Percentiles rank a stretch among this genome's conserved stretches.
These are phyloP conservation scores for Magallana angulata DNA, from an alignment of 1,140 invertebrate genomes.

Conservation along the genomic window DNA sequence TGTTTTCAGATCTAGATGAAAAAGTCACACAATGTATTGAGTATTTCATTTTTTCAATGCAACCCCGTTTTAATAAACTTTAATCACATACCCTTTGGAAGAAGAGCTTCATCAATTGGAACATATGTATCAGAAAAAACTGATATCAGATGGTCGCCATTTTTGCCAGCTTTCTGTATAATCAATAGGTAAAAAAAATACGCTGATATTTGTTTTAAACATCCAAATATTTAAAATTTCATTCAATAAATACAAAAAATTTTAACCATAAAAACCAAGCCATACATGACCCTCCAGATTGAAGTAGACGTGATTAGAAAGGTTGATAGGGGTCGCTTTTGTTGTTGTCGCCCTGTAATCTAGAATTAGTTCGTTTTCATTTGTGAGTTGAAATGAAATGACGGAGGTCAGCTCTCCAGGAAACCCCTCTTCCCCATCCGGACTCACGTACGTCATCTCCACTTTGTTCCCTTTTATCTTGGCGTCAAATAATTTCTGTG, in stretches of 20 bases:
- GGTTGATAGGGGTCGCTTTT: slow-evolving; percentile 90
- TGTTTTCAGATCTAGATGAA: no score
- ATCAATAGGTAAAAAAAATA: slow-evolving; percentile 33
- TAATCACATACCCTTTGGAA: slow-evolving; percentile 84
- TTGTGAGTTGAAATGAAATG: slow-evolving; percentile 86
- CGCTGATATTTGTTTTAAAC: no score
- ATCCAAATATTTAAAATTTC: no score
- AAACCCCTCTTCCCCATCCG: slow-evolving; percentile 91
- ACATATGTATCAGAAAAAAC: slow-evolving; percentile 89
- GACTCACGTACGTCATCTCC: slow-evolving; percentile 82
- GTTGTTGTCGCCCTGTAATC: slow-evolving; percentile 87
- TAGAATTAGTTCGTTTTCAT: slow-evolving; percentile 87
- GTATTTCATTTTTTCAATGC: no score
- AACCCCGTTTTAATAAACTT: no score
- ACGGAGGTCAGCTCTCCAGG: slow-evolving; percentile 85
- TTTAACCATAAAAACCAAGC: no score
- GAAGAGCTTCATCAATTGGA: slow-evolving; percentile 85
- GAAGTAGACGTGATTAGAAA: slow-evolving; percentile 96
- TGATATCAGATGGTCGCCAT: slow-evolving; percentile 87
- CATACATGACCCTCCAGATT: slow-evolving; percentile 89
- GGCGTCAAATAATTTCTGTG: slow-evolving; percentile 72
- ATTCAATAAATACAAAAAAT: no score
- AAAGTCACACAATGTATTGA: no score
- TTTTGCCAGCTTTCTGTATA: slow-evolving; percentile 79
- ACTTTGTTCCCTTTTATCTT: slow-evolving; percentile 70